Percentiles rank a stretch among this genome's conserved stretches.
These are phyloP conservation scores for Chiloscyllium punctatum DNA, from an alignment of 2,797 vertebrate genomes.

Conservation along the genomic window DNA sequence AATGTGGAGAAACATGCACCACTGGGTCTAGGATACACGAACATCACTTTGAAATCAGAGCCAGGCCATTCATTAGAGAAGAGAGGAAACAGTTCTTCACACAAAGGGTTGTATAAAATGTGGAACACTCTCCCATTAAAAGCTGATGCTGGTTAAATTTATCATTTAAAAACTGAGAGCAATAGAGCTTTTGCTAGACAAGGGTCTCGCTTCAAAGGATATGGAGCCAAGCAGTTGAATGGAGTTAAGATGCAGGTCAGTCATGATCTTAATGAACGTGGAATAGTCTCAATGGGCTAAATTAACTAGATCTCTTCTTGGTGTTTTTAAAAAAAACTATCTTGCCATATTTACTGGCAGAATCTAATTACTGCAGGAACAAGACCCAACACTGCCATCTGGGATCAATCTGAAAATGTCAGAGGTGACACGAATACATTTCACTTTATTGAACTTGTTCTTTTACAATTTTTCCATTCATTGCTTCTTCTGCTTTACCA, in stretches of 20 bases:
- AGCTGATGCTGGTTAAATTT: neutral
- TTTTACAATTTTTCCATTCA: neutral
- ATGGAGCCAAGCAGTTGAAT: neutral
- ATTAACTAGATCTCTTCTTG: neutral
- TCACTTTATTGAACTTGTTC: neutral
- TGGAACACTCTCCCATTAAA: neutral
- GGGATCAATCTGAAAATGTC: neutral
- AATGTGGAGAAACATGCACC: neutral
- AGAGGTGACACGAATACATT: neutral
- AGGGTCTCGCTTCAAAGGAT: neutral
- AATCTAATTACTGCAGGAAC: neutral
- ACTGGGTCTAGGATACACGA: neutral
- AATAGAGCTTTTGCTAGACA: neutral
- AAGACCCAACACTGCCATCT: neutral
- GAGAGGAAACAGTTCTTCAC: neutral
- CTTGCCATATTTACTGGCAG: neutral
- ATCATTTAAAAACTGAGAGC: neutral
- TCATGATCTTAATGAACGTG: neutral
- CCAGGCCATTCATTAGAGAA: neutral
- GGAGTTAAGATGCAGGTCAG: neutral
- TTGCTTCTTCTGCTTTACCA: neutral
- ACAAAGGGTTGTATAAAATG: neutral
- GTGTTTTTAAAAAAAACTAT: neutral
- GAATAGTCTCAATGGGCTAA: neutral
- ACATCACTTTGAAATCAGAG: neutral